phyloP scores from a whole-genome alignment of 2,888 invertebrate genomes.

The Lymantria monacha region DNA sequence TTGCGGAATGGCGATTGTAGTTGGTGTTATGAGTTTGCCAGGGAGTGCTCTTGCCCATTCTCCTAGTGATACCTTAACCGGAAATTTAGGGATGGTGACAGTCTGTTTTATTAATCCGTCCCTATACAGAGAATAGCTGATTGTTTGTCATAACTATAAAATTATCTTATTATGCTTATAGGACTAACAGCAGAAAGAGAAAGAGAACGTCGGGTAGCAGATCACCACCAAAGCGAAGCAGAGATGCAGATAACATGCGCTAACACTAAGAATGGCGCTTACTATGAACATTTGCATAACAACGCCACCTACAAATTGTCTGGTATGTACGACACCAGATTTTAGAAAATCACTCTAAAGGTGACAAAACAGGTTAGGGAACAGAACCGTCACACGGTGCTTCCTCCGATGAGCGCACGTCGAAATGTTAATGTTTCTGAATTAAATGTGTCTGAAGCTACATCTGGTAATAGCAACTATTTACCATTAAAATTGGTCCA shows the following conservation, averaged over 20 bases:
- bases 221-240: slow-evolving; percentile 90
- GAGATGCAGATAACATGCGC: slow-evolving; percentile 85
- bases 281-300: slow-evolving; percentile 89
- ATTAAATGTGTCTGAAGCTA: too few relatives aligned
- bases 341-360: background rate
- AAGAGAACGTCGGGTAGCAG: slow-evolving; percentile 89
- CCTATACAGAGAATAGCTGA: too few relatives aligned
- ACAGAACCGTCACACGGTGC: too few relatives aligned
- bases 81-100: too few relatives aligned
- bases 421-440: too few relatives aligned
- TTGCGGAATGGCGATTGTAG: too few relatives aligned
- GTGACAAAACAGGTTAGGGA: background rate
- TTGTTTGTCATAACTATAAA: background rate
- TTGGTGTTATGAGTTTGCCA: too few relatives aligned
- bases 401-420: too few relatives aligned
- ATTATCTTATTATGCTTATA: slow-evolving; percentile 25
- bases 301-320: slow-evolving; percentile 91
- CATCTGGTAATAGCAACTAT: too few relatives aligned
- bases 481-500: too few relatives aligned
- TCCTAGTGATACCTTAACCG: too few relatives aligned
- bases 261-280: slow-evolving; percentile 88
- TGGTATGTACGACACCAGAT: slow-evolving; percentile 39
- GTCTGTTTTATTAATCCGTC: too few relatives aligned
- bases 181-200: slow-evolving; percentile 92
- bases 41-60: background rate